Base-by-base conservation (phyloP, 2,113 vertebrate species). In the Amphiprion ocellaris region DNA sequence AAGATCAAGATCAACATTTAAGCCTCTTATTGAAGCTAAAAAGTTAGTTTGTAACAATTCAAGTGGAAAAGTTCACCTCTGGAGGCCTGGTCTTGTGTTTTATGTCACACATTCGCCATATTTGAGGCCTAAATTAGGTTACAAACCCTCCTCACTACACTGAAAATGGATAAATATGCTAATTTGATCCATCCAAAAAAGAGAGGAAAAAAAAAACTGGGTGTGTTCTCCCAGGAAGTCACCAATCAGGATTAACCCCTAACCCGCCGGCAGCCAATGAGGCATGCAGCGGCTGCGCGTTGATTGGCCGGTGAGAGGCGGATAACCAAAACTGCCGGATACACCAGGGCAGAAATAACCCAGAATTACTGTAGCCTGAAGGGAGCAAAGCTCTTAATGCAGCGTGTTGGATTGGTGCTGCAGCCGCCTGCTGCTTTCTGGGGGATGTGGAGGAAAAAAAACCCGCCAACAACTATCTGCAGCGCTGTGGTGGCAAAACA, bases 251-350 rank as follows among this genome's bases (percentile, higher is more conserved):
- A 46, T 77, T 44, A 69, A 84, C 74, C 67, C 21, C 15, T 62
- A 83, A 79, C 61, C 69, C 72, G 1, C 50, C 30, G 46, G 79
- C 75, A 83, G 73, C 92, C 91, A 93, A 93, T 94, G 88, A 89
- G 87, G 12, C 56, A 12, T 64, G 63, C 41, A 90, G 85, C 77
- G 74, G 69, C 82, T 74, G 85, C 14, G 77, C 44, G 68, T n/a
- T 71, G 69, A 92, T 91, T 93, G 92, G 90, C 61, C 50, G 39
- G 19, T 33, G 19, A 6, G 37, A 85, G 80, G 30, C 58, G 21
- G 83, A 87, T 85, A 66, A 87, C 89, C 90, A 88, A 75, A 92
- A 88, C 86, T 82, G 89, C 86, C 90, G 90, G 89, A 92, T 68
- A 90, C 86, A 83, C 85, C 87, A 69, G 72, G 55, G 82, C 44